phyloP scores from a whole-genome alignment of 2,113 vertebrate genomes.

The Rhabdornis inornatus region DNA sequence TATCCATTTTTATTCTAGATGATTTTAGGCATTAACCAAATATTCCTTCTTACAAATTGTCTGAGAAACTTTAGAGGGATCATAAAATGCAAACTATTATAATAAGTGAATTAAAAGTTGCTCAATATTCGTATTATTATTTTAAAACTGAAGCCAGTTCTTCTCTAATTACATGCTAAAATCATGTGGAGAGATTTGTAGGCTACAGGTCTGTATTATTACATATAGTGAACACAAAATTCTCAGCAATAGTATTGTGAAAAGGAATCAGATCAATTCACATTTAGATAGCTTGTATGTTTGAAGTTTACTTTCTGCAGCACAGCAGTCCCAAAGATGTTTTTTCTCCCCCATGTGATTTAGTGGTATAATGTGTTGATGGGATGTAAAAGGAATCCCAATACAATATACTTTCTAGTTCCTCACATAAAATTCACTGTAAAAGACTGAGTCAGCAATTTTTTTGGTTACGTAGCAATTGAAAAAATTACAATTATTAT shows the following conservation, averaged over 20 bases:
- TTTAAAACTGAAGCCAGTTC: background rate
- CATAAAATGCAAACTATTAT: background rate
- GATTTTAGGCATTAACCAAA: background rate
- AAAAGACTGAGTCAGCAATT: background rate
- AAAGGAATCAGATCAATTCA: background rate
- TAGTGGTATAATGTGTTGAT: background rate
- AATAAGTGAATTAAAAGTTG: background rate
- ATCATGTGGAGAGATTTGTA: background rate
- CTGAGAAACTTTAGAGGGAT: background rate
- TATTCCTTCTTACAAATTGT: background rate
- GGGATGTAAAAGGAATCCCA: background rate
- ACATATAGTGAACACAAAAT: background rate
- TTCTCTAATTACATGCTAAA: background rate
- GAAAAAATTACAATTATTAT: background rate
- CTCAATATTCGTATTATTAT: background rate
- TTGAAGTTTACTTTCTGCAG: background rate
- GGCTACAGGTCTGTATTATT: background rate
- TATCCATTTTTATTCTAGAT: background rate
- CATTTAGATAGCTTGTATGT: background rate
- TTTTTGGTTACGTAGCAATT: background rate
- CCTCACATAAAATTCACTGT: background rate
- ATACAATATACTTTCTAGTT: background rate
- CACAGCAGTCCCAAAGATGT: background rate
- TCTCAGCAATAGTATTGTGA: background rate
- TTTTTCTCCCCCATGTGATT: background rate